Percentiles rank a stretch among this genome's conserved stretches.
These are phyloP conservation scores for Eptesicus fuscus DNA, from an alignment of 2,113 vertebrate genomes.

Conservation along the genomic window DNA sequence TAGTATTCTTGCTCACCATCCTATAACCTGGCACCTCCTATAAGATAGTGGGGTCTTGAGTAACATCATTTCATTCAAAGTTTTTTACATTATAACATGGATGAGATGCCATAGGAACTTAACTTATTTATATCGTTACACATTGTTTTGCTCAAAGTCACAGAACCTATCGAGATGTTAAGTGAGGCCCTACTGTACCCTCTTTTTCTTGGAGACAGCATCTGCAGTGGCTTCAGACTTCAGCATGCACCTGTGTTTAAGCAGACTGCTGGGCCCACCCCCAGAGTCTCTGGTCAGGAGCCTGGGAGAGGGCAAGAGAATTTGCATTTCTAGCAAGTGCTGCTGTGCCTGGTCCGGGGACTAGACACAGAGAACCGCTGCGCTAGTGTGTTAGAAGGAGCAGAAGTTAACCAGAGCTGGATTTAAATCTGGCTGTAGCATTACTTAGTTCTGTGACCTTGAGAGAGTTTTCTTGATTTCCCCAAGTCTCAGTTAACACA, in stretches of 20 bases:
- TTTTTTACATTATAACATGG: neutral
- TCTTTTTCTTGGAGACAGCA: neutral
- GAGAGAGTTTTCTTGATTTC: neutral
- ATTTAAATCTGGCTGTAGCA: neutral
- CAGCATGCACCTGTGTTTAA: accelerated
- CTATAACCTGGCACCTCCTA: neutral
- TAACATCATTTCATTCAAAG: neutral
- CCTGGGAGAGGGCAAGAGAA: neutral
- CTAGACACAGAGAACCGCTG: neutral
- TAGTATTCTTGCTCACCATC: too few species aligned
- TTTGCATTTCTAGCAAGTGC: neutral
- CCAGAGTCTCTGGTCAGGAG: neutral
- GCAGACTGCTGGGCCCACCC: too few species aligned
- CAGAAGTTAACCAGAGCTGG: neutral
- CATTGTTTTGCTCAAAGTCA: neutral
- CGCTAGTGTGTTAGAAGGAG: neutral
- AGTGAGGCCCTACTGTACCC: too few species aligned
- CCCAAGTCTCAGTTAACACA: neutral
- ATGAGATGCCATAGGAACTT: neutral
- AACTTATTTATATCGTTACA: neutral
- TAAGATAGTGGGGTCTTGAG: too few species aligned
- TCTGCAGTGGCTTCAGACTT: neutral
- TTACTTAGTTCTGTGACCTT: neutral
- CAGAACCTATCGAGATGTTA: neutral
- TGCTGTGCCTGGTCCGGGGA: neutral